A percentile compares a stretch with the other conserved stretches of the same genome.
Evolutionary conservation across 1,140 invertebrate species (phyloP).

Genomic region (Stenopsyche tienmushanensis): DNA sequence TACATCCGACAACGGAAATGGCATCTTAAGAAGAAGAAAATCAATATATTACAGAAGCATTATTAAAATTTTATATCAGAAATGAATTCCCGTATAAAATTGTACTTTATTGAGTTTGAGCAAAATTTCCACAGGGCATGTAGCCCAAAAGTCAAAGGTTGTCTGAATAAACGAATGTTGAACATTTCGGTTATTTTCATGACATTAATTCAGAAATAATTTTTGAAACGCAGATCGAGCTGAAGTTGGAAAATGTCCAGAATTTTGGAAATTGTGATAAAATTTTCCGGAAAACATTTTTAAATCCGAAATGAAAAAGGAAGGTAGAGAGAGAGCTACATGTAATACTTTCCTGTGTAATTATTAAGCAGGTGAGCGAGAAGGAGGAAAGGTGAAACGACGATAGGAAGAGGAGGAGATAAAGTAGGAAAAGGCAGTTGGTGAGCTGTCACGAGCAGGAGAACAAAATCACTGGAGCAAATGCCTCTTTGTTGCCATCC

Average conservation of each 20-base stretch:
- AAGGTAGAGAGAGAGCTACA: background rate
- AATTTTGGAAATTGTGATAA: background rate
- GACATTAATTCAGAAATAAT: background rate
- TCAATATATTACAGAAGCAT: too few relatives aligned
- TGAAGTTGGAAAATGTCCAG: background rate
- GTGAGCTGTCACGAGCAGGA: conserved; percentile 4
- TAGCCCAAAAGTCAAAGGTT: too few relatives aligned
- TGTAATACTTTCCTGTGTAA: conserved; percentile 8
- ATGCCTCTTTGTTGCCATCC: conserved; percentile 11
- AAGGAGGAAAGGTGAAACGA: background rate
- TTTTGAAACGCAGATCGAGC: background rate
- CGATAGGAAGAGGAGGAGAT: background rate
- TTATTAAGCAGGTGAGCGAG: conserved; percentile 6
- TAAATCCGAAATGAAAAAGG: background rate
- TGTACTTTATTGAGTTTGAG: too few relatives aligned
- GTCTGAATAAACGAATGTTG: too few relatives aligned
- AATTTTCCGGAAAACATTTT: background rate
- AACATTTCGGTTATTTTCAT: too few relatives aligned
- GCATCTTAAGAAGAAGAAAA: too few relatives aligned
- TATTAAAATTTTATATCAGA: too few relatives aligned
- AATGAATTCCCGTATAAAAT: too few relatives aligned
- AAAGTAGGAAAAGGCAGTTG: conserved; percentile 9
- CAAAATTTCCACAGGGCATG: too few relatives aligned
- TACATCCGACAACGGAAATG: too few relatives aligned
- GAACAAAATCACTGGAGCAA: conserved; percentile 14